Conservation (phyloP, 2,888 invertebrate species). For the Bursaphelenchus okinawaensis region DNA sequence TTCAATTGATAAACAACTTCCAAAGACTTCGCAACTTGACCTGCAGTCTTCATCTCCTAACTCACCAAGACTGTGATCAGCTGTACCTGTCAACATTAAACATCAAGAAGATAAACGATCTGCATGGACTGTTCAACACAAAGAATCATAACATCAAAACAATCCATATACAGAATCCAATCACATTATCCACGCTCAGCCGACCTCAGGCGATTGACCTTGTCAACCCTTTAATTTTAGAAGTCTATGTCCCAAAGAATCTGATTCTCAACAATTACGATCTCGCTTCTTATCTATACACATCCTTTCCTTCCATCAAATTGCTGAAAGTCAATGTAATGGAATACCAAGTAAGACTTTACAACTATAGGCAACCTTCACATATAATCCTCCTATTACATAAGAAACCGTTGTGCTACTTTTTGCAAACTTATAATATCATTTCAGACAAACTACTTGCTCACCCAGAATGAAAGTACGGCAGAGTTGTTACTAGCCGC, state of each 20-base stretch:
- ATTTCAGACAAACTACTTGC: background rate
- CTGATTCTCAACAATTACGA: background rate
- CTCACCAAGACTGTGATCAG: background rate
- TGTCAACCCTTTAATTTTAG: background rate
- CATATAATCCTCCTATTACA: too few relatives aligned
- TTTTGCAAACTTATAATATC: too few relatives aligned
- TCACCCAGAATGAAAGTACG: background rate
- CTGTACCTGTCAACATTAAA: background rate
- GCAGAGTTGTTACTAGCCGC: background rate
- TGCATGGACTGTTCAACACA: background rate
- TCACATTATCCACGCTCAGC: background rate
- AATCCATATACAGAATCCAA: background rate
- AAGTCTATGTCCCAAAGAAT: background rate
- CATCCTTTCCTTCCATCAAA: background rate
- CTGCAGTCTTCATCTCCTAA: background rate
- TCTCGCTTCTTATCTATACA: background rate
- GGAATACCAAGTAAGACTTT: too few relatives aligned
- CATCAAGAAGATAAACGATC: background rate
- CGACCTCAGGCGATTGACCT: background rate
- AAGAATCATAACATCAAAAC: background rate
- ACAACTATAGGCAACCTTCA: too few relatives aligned
- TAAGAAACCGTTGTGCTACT: too few relatives aligned
- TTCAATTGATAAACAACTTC: background rate
- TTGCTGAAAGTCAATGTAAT: background rate
- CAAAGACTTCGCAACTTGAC: background rate